phyloP scores from a whole-genome alignment of 2,888 invertebrate genomes.

The Willowsia nigromaculata region DNA sequence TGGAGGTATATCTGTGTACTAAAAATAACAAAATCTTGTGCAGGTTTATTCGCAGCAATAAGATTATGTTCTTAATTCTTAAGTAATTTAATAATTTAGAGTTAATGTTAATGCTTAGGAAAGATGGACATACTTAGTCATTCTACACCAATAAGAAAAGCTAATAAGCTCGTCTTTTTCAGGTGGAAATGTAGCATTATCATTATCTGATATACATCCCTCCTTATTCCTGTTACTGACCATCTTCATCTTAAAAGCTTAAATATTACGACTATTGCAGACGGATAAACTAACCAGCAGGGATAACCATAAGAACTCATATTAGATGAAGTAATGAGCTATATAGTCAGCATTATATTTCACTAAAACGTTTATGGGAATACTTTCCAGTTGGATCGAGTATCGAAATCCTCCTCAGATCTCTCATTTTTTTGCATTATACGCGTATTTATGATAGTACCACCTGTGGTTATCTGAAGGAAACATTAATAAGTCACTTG shows the following conservation, averaged over 20 bases:
- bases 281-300: conserved; percentile 39
- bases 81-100: conserved; percentile 49
- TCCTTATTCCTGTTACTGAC: background rate
- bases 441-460: background rate
- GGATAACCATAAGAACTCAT: conserved; percentile 9
- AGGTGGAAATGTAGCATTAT: too few species aligned
- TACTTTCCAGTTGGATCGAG: too few species aligned
- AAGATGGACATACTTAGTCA: too few species aligned
- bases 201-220: too few species aligned
- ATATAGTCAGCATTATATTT: background rate
- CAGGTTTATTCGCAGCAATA: conserved; percentile 62
- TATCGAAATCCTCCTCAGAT: background rate
- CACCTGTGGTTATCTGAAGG: conserved; percentile 49
- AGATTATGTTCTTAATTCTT: conserved; percentile 51
- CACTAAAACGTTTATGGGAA: background rate
- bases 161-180: too few species aligned
- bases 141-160: too few species aligned
- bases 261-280: background rate
- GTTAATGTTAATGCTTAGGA: background rate
- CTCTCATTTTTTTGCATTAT: background rate
- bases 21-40: conserved; percentile 51
- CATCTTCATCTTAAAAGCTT: background rate
- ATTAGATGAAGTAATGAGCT: conserved; percentile 1
- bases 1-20: too few species aligned
- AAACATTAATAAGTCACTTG: conserved; percentile 47